phyloP scores from a whole-genome alignment of 2,113 vertebrate species.

The Hippocampus mohnikei region DNA sequence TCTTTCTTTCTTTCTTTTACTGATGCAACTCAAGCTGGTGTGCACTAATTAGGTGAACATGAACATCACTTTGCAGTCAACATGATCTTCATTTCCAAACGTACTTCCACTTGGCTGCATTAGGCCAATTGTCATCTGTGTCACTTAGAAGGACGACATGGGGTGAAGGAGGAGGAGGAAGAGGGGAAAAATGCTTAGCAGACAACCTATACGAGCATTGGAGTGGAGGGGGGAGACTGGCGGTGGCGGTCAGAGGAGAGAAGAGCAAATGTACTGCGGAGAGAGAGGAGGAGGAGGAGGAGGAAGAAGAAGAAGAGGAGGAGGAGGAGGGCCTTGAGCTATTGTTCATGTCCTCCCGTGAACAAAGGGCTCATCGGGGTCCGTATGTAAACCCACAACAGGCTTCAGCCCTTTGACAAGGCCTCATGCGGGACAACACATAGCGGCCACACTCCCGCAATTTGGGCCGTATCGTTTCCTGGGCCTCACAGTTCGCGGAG shows the following conservation, averaged over 20 bases:
- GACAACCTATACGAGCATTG: slow-evolving; percentile 67
- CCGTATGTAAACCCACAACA: slow-evolving; percentile 71
- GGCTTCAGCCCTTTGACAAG: slow-evolving; percentile 67
- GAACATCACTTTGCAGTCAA: slow-evolving; percentile 52
- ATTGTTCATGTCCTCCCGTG: slow-evolving; percentile 80
- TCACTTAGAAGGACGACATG: slow-evolving; percentile 53
- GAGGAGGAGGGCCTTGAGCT: slow-evolving; percentile 77
- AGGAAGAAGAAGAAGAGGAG: slow-evolving; percentile 58
- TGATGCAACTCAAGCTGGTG: slow-evolving; percentile 31
- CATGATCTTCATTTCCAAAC: slow-evolving; percentile 45
- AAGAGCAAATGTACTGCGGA: slow-evolving; percentile 68
- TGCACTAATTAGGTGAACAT: slow-evolving; percentile 53
- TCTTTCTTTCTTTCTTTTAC: neutral
- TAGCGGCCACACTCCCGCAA: slow-evolving; percentile 53
- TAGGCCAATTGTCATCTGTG: slow-evolving; percentile 64
- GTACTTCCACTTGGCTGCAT: slow-evolving; percentile 44
- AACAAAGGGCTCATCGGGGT: slow-evolving; percentile 81
- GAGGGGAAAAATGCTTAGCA: slow-evolving; percentile 59
- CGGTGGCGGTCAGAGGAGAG: slow-evolving; percentile 63
- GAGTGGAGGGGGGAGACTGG: slow-evolving; percentile 54
- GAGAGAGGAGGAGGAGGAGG: slow-evolving; percentile 59
- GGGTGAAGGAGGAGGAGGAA: slow-evolving; percentile 43
- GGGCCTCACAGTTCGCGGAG: slow-evolving; percentile 31
- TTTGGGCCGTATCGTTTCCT: slow-evolving; percentile 38
- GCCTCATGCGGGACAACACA: slow-evolving; percentile 66